Percentiles rank a stretch among this genome's conserved stretches.
Conservation (phyloP, 2,888 invertebrate genomes). For the Zeuzera pyrina region DNA sequence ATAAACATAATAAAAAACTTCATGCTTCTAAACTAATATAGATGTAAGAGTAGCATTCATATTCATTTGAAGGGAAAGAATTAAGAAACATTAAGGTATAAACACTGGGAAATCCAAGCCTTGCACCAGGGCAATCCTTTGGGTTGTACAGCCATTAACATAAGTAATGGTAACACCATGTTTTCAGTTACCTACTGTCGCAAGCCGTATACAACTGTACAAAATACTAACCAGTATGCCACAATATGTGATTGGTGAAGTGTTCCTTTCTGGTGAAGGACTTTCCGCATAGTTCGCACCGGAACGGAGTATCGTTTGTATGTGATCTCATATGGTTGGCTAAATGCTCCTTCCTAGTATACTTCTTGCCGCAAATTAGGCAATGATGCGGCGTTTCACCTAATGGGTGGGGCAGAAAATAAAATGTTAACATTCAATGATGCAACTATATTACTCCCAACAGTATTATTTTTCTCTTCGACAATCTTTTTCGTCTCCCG, state of each 20-base stretch:
- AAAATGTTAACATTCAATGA: constrained; percentile 68
- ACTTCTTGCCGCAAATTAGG: constrained; percentile 90
- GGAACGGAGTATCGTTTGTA: constrained; percentile 89
- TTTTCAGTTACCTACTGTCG: not conserved
- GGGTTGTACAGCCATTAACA: constrained; percentile 11
- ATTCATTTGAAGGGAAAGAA: no score
- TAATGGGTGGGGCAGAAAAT: constrained; percentile 65
- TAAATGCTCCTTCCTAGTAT: constrained; percentile 90
- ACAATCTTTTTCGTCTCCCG: constrained; percentile 11
- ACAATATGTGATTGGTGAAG: constrained; percentile 91
- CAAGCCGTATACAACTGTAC: not conserved
- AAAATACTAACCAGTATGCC: constrained; percentile 81
- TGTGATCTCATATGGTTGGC: constrained; percentile 91
- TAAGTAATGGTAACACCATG: constrained; percentile 4
- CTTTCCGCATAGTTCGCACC: constrained; percentile 91
- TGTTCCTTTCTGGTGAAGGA: constrained; percentile 92
- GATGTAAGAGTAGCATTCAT: no score
- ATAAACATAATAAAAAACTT: no score
- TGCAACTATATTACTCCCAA: constrained; percentile 53
- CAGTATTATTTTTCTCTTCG: constrained; percentile 15
- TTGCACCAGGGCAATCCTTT: constrained; percentile 24
- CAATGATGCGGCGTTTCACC: constrained; percentile 92
- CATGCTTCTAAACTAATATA: no score
- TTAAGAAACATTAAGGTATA: no score
- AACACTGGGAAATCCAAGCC: constrained; percentile 41